Base-by-base conservation (phyloP, 2,797 vertebrate genomes). In the Brachyalestes nurse region DNA sequence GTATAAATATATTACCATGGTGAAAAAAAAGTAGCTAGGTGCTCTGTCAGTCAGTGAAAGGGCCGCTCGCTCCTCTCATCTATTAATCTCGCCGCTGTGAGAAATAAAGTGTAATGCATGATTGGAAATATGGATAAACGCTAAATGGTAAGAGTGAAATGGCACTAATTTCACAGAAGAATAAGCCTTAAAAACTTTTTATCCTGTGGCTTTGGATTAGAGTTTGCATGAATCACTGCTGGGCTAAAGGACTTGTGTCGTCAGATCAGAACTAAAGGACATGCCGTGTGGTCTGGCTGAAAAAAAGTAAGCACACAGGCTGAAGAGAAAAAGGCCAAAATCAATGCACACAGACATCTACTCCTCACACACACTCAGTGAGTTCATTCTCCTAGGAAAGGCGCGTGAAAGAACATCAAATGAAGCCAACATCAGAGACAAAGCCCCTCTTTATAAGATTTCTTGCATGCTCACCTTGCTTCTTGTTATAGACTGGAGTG, bases 401-500 rank as follows among this genome's bases (percentile, higher is more conserved):
- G 42, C 60, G 40, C 4, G 51, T 25, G 62, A n/a, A 53, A 47
- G 61, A n/a, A 47, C 51, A 60, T 73, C 25, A 73, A 65, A 65
- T 67, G 17, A 76, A 74, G 66, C 5, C 28, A 53, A 74, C 28
- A 80, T 76, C 58, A 53, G 23, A 67, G 57, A 66, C 21, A 67
- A 75, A 23, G 53, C 67, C 25, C 28, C 49, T 74, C 51, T 40
- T 73, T 77, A 58, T 66, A 60, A 64, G n/a, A 55, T 23, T 34
- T 67, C 23, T 38, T 8, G 38, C 23, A n/a, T 72, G 60, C 66
- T 77, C 61, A 64, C 42, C 62, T 73, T 72, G 66, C 47, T 57
- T 28, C 73, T 49, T 55, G 64, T 66, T 55, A 78, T 47, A 25
- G 71, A 58, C 55, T 76, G 79, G 55, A 74, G 38, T 58, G 55